A percentile compares a stretch with the other conserved stretches of the same genome.
phyloP scores from a whole-genome alignment of 2,888 invertebrate species.

The Patella ulyssiponensis region DNA sequence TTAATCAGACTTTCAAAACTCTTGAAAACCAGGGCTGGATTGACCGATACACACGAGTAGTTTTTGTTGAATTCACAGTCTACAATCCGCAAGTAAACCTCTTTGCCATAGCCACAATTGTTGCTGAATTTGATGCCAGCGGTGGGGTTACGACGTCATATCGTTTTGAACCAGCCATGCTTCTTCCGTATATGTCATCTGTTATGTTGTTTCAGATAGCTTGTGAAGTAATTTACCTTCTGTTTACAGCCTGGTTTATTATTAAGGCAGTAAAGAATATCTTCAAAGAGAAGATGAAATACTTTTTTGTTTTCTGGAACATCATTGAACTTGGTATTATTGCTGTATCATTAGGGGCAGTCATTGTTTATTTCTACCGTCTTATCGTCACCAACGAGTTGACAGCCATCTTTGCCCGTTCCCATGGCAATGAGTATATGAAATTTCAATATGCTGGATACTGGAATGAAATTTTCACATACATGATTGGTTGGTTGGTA shows the following conservation, averaged over 20 bases:
- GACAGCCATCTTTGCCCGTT: constrained; percentile 70
- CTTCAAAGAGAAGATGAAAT: constrained; percentile 57
- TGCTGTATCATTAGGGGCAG: constrained; percentile 62
- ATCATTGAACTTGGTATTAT: constrained; percentile 64
- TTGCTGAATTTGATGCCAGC: constrained; percentile 67
- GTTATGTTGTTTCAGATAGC: constrained; percentile 64
- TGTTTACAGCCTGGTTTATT: constrained; percentile 70
- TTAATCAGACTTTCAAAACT: constrained; percentile 62
- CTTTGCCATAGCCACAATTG: constrained; percentile 66
- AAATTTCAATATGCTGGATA: constrained; percentile 72
- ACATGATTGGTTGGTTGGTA: constrained; percentile 73
- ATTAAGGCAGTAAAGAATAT: constrained; percentile 65
- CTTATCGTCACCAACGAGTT: constrained; percentile 65
- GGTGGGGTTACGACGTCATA: constrained; percentile 66
- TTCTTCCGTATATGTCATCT: constrained; percentile 64
- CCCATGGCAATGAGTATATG: constrained; percentile 69
- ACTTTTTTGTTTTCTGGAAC: constrained; percentile 70
- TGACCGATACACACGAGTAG: constrained; percentile 74
- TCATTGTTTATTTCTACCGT: constrained; percentile 69
- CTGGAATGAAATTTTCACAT: constrained; percentile 73
- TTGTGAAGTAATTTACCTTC: constrained; percentile 55
- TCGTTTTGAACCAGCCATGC: constrained; percentile 69
- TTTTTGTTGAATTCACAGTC: constrained; percentile 75
- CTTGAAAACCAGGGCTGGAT: constrained; percentile 73
- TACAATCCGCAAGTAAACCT: constrained; percentile 73